Conservation (phyloP, 2,888 invertebrate species). For the Malthinus flaveolus region DNA sequence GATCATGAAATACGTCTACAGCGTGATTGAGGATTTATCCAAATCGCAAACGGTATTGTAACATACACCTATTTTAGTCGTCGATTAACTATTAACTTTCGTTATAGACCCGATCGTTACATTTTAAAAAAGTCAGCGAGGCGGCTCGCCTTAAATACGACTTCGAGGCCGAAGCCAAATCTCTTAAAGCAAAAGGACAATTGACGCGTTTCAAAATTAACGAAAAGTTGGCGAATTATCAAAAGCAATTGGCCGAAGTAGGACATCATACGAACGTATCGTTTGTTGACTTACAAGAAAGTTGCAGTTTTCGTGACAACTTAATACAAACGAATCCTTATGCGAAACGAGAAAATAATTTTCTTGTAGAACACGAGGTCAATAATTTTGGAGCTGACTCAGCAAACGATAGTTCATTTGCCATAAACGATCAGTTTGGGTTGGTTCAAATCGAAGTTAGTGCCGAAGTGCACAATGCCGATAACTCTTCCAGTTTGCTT, state of each 20-base stretch:
- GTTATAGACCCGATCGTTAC: constrained; percentile 7
- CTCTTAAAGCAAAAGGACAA: constrained; percentile 39
- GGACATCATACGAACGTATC: not conserved
- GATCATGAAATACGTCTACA: constrained; percentile 60
- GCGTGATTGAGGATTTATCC: constrained; percentile 33
- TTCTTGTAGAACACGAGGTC: too few species aligned
- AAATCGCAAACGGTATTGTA: constrained; percentile 9
- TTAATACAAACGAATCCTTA: not conserved
- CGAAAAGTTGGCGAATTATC: constrained; percentile 29
- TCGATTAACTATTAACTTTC: not conserved
- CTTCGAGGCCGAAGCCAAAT: constrained; percentile 44
- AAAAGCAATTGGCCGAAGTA: constrained; percentile 5
- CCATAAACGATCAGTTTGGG: not conserved
- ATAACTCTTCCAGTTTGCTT: not conserved
- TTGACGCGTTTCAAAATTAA: constrained; percentile 38
- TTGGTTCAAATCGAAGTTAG: not conserved
- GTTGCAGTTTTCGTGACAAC: not conserved
- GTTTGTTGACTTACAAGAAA: too few species aligned
- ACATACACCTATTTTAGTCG: too few species aligned
- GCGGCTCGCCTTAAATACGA: constrained; percentile 44
- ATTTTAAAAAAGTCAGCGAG: constrained; percentile 31
- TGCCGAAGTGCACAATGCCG: not conserved
- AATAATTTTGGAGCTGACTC: too few species aligned
- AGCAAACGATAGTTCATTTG: too few species aligned
- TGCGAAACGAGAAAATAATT: too few species aligned